A percentile compares a stretch with the other conserved stretches of the same genome.
Conservation (phyloP, 2,888 invertebrate genomes). For the Brachyptera risi region DNA sequence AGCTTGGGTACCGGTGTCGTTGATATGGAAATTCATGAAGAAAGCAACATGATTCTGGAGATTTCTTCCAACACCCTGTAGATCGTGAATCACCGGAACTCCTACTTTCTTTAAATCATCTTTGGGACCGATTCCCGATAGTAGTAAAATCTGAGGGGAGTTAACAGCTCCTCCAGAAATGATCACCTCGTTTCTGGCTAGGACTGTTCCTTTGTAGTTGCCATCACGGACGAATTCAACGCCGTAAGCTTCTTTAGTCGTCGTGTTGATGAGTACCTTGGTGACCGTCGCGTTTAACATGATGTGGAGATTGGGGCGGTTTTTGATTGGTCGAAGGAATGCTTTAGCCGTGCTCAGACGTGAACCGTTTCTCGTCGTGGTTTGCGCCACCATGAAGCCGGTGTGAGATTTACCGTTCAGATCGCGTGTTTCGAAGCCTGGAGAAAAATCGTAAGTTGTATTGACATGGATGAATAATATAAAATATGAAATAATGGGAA, state of each 20-base stretch:
- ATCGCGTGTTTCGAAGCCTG: slow-evolving; percentile 62
- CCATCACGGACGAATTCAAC: slow-evolving; percentile 61
- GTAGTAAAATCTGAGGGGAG: slow-evolving; percentile 85
- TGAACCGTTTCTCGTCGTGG: slow-evolving; percentile 80
- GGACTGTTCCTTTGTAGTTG: slow-evolving; percentile 48
- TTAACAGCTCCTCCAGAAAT: slow-evolving; percentile 71
- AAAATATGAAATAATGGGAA: too few species aligned
- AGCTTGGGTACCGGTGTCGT: slow-evolving; percentile 78
- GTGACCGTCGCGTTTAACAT: slow-evolving; percentile 79
- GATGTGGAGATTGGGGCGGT: slow-evolving; percentile 74
- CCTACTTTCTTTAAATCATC: slow-evolving; percentile 58
- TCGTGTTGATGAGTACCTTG: slow-evolving; percentile 54
- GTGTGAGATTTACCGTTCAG: slow-evolving; percentile 76
- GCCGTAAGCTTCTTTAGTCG: slow-evolving; percentile 63
- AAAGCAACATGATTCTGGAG: slow-evolving; percentile 83
- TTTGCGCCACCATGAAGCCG: slow-evolving; percentile 85
- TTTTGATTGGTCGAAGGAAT: slow-evolving; percentile 72
- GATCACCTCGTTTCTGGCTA: slow-evolving; percentile 27
- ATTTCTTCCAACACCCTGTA: slow-evolving; percentile 80
- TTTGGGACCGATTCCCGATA: slow-evolving; percentile 83
- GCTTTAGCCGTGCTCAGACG: slow-evolving; percentile 77
- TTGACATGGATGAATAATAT: too few species aligned
- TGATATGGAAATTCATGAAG: slow-evolving; percentile 73
- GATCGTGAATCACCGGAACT: slow-evolving; percentile 63
- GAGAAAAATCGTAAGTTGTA: too few species aligned